A percentile compares a stretch with the other conserved stretches of the same genome.
Evolutionary conservation across 37 sponge, comb jelly and placozoan genomes (phyloP).

Genomic region (Beroe forskalii): DNA sequence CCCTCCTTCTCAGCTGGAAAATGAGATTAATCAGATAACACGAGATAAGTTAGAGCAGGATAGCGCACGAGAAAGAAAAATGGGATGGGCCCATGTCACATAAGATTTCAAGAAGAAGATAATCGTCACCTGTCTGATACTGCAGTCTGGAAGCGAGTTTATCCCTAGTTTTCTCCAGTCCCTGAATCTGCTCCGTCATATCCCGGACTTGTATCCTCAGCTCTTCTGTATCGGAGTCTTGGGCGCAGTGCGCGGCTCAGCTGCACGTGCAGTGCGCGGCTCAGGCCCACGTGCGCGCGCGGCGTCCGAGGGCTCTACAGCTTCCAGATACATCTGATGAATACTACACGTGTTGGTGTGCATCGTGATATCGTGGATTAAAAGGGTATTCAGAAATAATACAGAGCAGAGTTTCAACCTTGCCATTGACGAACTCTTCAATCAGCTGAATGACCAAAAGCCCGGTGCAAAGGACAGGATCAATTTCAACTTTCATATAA

Average conservation of each 20-base stretch:
- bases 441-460: too few species aligned
- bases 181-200: constrained; percentile 37
- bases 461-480: too few species aligned
- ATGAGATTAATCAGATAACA: too few species aligned
- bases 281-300: background rate
- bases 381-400: too few species aligned
- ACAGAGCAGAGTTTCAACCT: too few species aligned
- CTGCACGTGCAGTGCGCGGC: too few species aligned
- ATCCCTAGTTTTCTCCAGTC: background rate
- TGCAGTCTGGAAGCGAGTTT: background rate
- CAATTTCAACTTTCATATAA: too few species aligned
- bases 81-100: background rate
- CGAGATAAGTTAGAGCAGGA: too few species aligned
- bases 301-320: background rate
- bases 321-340: constrained; percentile 10
- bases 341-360: too few species aligned
- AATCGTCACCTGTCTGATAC: background rate
- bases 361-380: too few species aligned
- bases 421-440: too few species aligned
- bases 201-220: constrained; percentile 7
- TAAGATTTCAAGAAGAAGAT: background rate
- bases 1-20: constrained; percentile 5
- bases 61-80: background rate
- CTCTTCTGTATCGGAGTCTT: background rate
- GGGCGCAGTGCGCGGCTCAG: background rate